Evolutionary conservation across 1,140 invertebrate genomes (phyloP), one percentile per base, ranked within the genome.

Genomic region (Venturia canescens): DNA sequence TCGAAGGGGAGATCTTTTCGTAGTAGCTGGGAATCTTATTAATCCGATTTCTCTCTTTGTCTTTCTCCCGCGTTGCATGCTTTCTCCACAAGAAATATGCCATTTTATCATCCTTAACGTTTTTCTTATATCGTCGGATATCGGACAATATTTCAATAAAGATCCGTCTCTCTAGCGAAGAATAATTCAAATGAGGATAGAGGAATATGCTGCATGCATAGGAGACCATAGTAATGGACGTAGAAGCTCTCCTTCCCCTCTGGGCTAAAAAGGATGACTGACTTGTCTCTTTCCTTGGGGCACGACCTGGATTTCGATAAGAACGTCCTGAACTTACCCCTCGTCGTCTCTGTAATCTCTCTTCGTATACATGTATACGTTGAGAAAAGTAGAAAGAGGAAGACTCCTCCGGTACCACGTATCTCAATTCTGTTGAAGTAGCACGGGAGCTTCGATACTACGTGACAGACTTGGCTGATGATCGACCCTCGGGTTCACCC

Each of bases 391-490:
- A 6, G 18, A 6, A 21, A 34, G 21, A 72, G 70, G 31, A 38
- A 21, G 53, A 44, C 27, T 53, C 26, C 34, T 48, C 34, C 9
- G n/a, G 27, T 31, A 6, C 27, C 29, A 53, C 71, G 71, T 74
- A 74, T 74, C 71, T 74, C 71, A 44, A 74, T 74, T 74, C 48
- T 29, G 27, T 74, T 26, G 44, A 26, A 57, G 70, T 72, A 80
- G 53, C 53, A 57, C 13, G 27, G 67, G 31, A 26, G 21, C 29
- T 48, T 78, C 66, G 70, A 82, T 82, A 80, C 70, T 74, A 79
- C 76, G 80, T 67, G 76, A 75, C 76, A 44, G 70, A 82, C 77
- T 79, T 78, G 78, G 78, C 74, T 79, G 67, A 82, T 82, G 77
- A 82, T 79, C 72, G 34, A 16, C 29, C 23, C 60, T 21, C 27